Evolutionary conservation across 2,113 vertebrate species (phyloP).

Genomic region (Lophura nycthemera): DNA sequence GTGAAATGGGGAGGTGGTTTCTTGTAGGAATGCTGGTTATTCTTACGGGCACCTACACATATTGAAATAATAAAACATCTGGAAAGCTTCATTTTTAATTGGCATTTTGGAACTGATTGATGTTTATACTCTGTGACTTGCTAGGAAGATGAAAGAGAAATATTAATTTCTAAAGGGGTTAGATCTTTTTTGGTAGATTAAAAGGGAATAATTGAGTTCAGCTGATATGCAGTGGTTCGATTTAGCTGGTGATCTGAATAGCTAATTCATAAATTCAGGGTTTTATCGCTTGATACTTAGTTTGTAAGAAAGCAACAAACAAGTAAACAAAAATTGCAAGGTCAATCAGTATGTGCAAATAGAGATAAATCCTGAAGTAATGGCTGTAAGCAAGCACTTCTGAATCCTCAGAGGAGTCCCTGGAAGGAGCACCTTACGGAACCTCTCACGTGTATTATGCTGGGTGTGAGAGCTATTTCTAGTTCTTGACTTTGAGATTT

Average conservation of each 20-base stretch:
- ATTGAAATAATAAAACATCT: neutral
- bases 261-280: neutral
- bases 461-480: neutral
- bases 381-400: neutral
- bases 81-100: slow-evolving; percentile 1
- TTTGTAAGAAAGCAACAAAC: neutral
- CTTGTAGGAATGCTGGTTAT: neutral
- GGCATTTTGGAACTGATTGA: neutral
- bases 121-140: neutral
- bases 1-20: neutral
- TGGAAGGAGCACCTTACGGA: neutral
- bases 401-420: neutral
- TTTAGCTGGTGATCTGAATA: neutral
- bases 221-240: neutral
- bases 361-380: neutral
- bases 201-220: neutral
- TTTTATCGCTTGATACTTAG: neutral
- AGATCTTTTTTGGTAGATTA: slow-evolving; percentile 16
- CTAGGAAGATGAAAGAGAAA: slow-evolving; percentile 19
- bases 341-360: neutral
- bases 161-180: neutral
- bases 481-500: neutral
- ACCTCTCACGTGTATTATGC: neutral
- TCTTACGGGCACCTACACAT: neutral
- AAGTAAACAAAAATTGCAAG: neutral